These are phyloP conservation scores for Rhinogobio ventralis DNA, from an alignment of 2,797 vertebrate species.

Conservation along the genomic window DNA sequence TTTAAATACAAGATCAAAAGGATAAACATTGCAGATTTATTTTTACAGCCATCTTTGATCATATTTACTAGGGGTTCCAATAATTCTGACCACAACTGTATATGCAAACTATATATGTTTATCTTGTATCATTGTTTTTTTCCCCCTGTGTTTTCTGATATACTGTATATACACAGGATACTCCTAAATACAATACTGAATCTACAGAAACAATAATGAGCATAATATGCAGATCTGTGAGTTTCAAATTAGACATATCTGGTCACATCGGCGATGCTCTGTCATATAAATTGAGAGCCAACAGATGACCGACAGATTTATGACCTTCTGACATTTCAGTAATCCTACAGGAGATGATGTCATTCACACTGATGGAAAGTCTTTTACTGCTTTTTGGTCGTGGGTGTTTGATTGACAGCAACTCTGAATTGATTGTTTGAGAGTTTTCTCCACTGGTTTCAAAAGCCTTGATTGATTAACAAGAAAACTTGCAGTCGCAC, in stretches of 20 bases:
- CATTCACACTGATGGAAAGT: conserved; percentile 6
- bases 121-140: no score
- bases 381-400: conserved; percentile 27
- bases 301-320: not conserved
- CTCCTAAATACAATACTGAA: not conserved
- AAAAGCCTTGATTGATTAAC: conserved; percentile 54
- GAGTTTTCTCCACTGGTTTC: conserved; percentile 35
- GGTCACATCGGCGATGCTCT: not conserved
- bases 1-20: no score
- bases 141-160: not conserved
- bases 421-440: conserved; percentile 43
- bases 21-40: no score
- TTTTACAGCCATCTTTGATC: no score
- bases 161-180: not conserved
- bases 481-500: conserved; percentile 49
- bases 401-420: conserved; percentile 45
- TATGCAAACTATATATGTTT: no score
- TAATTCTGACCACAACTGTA: no score
- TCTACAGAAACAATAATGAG: not conserved
- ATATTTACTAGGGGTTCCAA: no score
- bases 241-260: not conserved
- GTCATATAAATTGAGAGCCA: not conserved
- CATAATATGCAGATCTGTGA: not conserved
- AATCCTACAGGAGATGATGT: conserved; percentile 9
- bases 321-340: conserved; percentile 22